Evolutionary conservation across 2,888 invertebrate genomes (phyloP).

Genomic region (Margaritifera margaritifera): DNA sequence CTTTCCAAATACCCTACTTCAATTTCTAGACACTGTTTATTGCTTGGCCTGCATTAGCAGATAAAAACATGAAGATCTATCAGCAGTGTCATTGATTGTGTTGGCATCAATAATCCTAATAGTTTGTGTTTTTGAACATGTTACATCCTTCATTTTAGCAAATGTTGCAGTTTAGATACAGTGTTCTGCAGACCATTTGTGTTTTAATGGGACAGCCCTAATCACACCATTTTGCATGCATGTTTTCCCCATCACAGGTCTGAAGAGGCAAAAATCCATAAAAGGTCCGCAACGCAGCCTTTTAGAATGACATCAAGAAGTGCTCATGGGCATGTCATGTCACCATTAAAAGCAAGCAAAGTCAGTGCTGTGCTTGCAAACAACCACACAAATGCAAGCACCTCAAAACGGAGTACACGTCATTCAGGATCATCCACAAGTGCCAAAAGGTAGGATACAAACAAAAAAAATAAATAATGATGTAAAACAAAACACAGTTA

Average conservation of each 20-base stretch:
- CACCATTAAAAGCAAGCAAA: conserved; percentile 68
- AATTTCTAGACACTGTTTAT: no score
- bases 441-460: conserved; percentile 60
- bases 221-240: conserved; percentile 15
- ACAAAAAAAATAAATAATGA: conserved; percentile 3
- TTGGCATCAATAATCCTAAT: no score
- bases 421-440: conserved; percentile 53
- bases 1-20: no score
- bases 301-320: conserved; percentile 61
- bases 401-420: conserved; percentile 55
- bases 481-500: conserved; percentile 6
- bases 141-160: background rate
- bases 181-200: no score
- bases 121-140: no score
- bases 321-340: conserved; percentile 61
- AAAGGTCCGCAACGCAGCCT: conserved; percentile 63
- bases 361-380: conserved; percentile 52
- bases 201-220: background rate
- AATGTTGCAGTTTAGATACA: background rate
- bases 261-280: conserved; percentile 65
- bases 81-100: no score
- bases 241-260: conserved; percentile 46
- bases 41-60: no score
- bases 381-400: conserved; percentile 50
- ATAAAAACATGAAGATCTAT: no score